phyloP scores from a whole-genome alignment of 2,113 vertebrate species.

The Cebus imitator region DNA sequence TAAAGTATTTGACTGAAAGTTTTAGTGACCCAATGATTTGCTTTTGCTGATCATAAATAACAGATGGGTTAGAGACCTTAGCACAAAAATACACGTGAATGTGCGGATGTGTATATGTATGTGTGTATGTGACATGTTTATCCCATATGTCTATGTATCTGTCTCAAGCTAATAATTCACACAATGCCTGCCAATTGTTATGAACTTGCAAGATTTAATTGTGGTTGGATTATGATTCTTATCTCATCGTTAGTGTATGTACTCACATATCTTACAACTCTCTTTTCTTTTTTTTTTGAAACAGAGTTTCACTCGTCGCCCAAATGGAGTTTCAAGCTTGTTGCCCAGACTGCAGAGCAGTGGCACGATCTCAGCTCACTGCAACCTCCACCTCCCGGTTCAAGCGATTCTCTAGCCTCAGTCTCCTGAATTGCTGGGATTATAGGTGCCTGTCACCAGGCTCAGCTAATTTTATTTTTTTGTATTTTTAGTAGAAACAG shows the following conservation, averaged over 20 bases:
- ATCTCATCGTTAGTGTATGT: not conserved
- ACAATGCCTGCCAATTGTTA: not conserved
- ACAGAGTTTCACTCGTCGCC: no score
- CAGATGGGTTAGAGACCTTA: not conserved
- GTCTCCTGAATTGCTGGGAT: no score
- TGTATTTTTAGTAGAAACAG: no score
- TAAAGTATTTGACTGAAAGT: not conserved
- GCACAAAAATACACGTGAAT: not conserved
- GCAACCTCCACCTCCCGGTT: no score
- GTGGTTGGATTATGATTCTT: not conserved
- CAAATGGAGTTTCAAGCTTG: no score
- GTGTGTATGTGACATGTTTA: not conserved
- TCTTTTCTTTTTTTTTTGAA: no score
- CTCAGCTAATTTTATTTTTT: no score
- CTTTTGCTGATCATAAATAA: not conserved
- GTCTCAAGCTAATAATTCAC: not conserved
- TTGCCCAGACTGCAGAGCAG: no score
- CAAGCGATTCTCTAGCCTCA: no score
- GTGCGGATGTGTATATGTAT: not conserved
- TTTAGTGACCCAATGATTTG: not conserved
- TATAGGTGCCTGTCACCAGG: no score
- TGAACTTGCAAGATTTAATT: not conserved
- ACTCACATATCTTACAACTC: no score
- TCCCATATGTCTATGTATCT: not conserved
- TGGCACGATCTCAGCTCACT: no score